Evolutionary conservation across 2,797 vertebrate species (phyloP), one percentile per base, ranked within the genome.

Genomic region (Sebastes oblongus): DNA sequence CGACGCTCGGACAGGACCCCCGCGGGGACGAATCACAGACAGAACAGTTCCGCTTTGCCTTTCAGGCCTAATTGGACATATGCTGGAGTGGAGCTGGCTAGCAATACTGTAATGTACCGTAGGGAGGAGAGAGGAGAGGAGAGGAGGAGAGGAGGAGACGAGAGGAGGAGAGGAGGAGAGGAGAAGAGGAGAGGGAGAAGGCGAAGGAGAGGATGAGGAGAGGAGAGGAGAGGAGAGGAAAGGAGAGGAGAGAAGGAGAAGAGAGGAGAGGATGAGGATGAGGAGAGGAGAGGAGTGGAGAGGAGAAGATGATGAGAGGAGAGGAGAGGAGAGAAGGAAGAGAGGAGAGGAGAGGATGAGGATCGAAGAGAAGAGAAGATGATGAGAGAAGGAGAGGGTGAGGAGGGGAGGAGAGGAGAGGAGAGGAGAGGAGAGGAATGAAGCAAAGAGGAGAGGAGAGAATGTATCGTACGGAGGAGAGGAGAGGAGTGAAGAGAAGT

Each of bases 1-100:
- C 96, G 81, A 86, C 67, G 91, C 81, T 96, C 90, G 96, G 95
- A 93, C 95, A 96, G 92, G 94, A 96, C 93, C 95, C 91, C 92
- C 89, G 94, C 86, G 83, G 96, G 96, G 94, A 92, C 90, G 83
- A 95, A 95, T 95, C 93, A 95, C 93, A 95, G 95, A 92, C 93
- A 93, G 85, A 91, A 92, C 92, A 84, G 91, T 93, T 92, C 86
- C 84, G 91, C 93, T 94, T 92, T 92, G 91, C 90, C 94, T 96
- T 95, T 95, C 94, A 95, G 93, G 93, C 92, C 90, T 96, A 96
- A 96, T 96, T 96, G 95, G 94, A 96, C 95, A 96, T 96, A 95
- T 96, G 95, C 94, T 95, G 89, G 89, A 93, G 91, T 90, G 90
- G 88, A 93, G 91, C 91, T 93, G 94, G 94, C 94, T 91, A 83